Evolutionary conservation across 2,888 invertebrate species (phyloP).

Genomic region (Ichneumon xanthorius): DNA sequence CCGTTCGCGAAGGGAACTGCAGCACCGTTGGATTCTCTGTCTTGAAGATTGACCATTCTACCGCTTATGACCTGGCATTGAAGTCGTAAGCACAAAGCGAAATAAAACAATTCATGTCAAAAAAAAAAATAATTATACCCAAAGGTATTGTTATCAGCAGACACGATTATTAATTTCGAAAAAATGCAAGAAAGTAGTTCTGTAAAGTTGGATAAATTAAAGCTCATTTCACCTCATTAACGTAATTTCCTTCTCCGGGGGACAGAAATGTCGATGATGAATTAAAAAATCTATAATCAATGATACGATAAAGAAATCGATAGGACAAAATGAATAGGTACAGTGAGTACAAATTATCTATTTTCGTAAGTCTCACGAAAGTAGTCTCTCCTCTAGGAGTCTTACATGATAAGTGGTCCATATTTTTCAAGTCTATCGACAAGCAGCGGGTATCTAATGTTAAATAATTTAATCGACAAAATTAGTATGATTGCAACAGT

Average conservation of each 20-base stretch:
- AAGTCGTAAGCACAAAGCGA: background rate
- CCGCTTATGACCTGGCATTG: background rate
- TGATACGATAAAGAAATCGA: background rate
- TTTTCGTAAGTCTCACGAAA: constrained; percentile 30
- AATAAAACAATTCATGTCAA: background rate
- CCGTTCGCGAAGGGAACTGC: constrained; percentile 86
- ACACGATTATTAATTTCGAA: too few relatives aligned
- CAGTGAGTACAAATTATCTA: constrained; percentile 40
- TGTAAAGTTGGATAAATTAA: background rate
- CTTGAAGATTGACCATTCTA: background rate
- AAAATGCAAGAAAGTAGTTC: background rate
- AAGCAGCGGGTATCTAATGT: constrained; percentile 23
- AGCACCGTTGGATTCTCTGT: constrained; percentile 5
- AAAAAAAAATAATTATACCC: background rate
- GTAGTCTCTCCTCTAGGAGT: constrained; percentile 21
- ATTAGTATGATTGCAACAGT: constrained; percentile 10
- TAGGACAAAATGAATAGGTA: background rate
- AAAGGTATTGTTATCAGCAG: background rate
- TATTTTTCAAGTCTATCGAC: constrained; percentile 9
- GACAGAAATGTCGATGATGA: background rate
- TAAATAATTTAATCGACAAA: constrained; percentile 5
- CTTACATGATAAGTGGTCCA: constrained; percentile 33
- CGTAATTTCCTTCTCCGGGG: too few relatives aligned
- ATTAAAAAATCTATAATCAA: background rate
- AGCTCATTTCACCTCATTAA: too few relatives aligned